Conservation (phyloP, 2,888 invertebrate species). For the Amblyjoppa fuscipennis region DNA sequence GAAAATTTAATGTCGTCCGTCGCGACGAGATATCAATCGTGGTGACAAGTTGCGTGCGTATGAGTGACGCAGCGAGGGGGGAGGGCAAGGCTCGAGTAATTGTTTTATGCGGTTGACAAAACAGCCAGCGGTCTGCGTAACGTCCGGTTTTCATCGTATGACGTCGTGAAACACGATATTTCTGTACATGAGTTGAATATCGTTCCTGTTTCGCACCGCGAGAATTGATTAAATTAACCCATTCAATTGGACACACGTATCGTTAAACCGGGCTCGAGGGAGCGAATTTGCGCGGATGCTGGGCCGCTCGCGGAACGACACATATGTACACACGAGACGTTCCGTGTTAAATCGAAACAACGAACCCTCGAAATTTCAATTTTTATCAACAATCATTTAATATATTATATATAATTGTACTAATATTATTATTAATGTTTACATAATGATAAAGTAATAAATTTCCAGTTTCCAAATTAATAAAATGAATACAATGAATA, state of each 20-base stretch:
- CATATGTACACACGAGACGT: too few relatives aligned
- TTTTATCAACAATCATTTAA: too few relatives aligned
- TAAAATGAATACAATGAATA: too few relatives aligned
- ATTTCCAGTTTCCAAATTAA: too few relatives aligned
- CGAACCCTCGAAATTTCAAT: not conserved
- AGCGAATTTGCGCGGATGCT: conserved; percentile 17
- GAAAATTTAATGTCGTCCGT: not conserved
- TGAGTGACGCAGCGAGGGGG: not conserved
- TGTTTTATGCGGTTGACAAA: conserved; percentile 52
- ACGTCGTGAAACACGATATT: not conserved
- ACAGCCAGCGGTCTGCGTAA: conserved; percentile 31
- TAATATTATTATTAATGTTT: too few relatives aligned
- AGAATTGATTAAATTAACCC: conserved; percentile 79
- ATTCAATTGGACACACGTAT: conserved; percentile 76
- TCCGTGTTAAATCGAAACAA: not conserved
- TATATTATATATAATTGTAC: too few relatives aligned
- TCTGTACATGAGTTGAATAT: not conserved
- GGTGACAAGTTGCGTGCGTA: conserved; percentile 16
- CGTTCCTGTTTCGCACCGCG: conserved; percentile 49
- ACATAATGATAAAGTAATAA: too few relatives aligned
- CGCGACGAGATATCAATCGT: conserved; percentile 14
- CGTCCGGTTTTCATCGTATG: conserved; percentile 24
- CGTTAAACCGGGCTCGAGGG: conserved; percentile 28
- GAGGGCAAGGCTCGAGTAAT: conserved; percentile 23
- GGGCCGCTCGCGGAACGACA: not conserved